phyloP scores from a whole-genome alignment of 2,113 vertebrate genomes.

The Thunnus thynnus region DNA sequence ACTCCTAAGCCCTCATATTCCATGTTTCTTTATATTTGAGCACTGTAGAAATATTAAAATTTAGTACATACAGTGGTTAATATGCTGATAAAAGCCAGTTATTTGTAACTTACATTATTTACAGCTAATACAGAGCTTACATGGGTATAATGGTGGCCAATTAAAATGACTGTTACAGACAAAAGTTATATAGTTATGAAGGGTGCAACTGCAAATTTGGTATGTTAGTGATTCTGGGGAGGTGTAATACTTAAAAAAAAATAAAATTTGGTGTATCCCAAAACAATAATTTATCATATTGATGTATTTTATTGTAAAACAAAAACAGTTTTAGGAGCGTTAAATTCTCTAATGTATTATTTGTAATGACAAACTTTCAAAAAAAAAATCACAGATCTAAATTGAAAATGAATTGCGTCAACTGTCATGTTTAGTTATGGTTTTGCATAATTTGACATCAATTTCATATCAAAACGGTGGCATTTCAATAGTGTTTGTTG shows the following conservation, averaged over 20 bases:
- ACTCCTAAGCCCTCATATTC: not conserved
- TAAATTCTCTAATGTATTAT: not conserved
- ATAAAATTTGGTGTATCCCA: not conserved
- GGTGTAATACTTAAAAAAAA: not conserved
- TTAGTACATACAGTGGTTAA: not conserved
- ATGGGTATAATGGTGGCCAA: not conserved
- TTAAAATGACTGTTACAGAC: not conserved
- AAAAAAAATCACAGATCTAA: not conserved
- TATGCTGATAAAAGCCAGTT: not conserved
- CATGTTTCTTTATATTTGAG: constrained; percentile 8
- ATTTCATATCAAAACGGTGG: not conserved
- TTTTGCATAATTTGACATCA: not conserved
- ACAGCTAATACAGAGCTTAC: not conserved
- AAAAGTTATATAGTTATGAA: not conserved
- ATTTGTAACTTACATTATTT: not conserved
- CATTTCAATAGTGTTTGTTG: not conserved
- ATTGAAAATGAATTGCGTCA: not conserved
- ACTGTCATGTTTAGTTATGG: not conserved
- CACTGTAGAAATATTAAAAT: not conserved
- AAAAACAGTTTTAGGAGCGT: not conserved
- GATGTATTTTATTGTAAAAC: too few species aligned
- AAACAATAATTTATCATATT: not conserved
- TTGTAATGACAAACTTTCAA: not conserved
- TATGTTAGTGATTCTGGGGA: not conserved
- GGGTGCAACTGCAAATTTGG: constrained; percentile 1